These are phyloP conservation scores for Alectoris magna DNA, from an alignment of 2,797 vertebrate genomes.

Conservation along the genomic window DNA sequence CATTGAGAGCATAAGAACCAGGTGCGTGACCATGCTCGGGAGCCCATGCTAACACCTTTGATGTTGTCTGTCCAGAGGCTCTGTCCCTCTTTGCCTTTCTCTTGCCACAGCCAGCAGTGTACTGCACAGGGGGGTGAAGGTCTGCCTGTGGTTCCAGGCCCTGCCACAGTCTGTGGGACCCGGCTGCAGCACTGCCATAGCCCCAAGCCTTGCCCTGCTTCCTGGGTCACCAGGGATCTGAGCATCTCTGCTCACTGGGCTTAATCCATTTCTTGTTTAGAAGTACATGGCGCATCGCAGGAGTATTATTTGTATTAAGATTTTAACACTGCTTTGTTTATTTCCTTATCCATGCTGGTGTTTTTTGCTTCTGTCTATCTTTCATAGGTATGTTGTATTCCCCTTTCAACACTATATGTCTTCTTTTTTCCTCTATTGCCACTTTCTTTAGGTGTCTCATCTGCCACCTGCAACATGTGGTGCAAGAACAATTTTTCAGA, in stretches of 20 bases:
- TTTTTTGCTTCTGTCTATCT: neutral
- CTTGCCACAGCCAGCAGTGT: neutral
- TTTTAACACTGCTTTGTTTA: neutral
- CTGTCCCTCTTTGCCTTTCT: neutral
- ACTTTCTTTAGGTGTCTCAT: neutral
- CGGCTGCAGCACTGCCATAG: neutral
- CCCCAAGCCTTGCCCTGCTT: neutral
- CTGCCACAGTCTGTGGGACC: neutral
- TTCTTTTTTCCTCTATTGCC: neutral
- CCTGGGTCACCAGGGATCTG: neutral
- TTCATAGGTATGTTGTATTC: neutral
- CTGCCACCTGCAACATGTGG: neutral
- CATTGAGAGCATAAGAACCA: neutral
- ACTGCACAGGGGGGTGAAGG: accelerated
- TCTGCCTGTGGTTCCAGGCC: neutral
- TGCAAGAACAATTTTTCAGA: neutral
- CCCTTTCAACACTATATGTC: neutral
- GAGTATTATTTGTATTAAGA: neutral
- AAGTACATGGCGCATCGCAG: neutral
- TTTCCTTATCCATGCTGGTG: accelerated
- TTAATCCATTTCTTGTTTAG: neutral
- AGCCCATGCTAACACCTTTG: neutral
- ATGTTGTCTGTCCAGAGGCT: neutral
- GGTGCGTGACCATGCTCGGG: neutral
- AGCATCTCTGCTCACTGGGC: neutral